Evolutionary conservation across 2,113 vertebrate species (phyloP), one percentile per base, ranked within the genome.

Genomic region (Pantherophis guttatus): DNA sequence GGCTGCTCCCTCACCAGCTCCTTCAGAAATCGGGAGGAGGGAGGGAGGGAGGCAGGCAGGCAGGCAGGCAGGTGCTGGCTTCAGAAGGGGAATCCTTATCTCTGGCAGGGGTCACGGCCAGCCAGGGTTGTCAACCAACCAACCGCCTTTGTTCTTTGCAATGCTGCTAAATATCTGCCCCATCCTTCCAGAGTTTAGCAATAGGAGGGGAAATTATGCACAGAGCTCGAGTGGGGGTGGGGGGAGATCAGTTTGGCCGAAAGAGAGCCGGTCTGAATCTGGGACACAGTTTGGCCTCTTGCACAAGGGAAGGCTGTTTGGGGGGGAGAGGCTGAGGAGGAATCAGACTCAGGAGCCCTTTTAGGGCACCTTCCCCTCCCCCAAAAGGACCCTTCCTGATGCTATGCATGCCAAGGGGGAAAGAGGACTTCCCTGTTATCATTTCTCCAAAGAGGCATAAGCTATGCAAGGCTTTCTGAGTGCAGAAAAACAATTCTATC

Each of bases 21-120:
- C 95, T 87, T 94, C 3, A 3, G 96, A 55, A 95, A 95, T 93
- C 94, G 62, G 96, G 70, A 87, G 96, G 70, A 87, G 0, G 85
- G 44, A 48, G 44, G 44, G 44, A 90, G 94, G 81, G 44, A 90
- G 94, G 81, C 92, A 90, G 0, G 85, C 89, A 94, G 81, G 92
- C 0, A 94, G 81, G 92, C 0, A 96, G 65, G 97, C 97, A 95
- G 96, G 95, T 95, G 94, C 95, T 92, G 93, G 94, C 95, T 97
- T 98, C 97, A 97, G 97, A 96, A 97, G 97, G 98, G 97, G 97
- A 98, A 97, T 97, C 97, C 97, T 97, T 97, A 96, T 97, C 97
- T 97, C 97, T 95, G 97, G 96, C 97, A 97, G 96, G 97, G 97
- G 97, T 98, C 98, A 97, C 96, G 96, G 98, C 98, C 86, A 86